phyloP scores from a whole-genome alignment of 2,888 invertebrate species.

The Eurytoma adleriae region DNA sequence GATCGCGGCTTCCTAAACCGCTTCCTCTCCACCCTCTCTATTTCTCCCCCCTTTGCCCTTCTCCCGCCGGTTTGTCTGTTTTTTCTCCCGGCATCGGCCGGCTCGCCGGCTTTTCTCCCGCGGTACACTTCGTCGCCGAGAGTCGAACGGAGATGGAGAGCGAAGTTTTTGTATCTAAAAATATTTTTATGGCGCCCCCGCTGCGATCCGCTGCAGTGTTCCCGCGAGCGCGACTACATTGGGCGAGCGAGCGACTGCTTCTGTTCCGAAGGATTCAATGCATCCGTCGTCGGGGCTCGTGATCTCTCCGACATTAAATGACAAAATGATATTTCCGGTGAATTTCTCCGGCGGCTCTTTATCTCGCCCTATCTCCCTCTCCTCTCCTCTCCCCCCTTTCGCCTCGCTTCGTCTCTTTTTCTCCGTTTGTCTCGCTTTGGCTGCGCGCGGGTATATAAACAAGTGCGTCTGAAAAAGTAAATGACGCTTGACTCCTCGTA shows the following conservation, averaged over 20 bases:
- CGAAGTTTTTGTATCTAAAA: constrained; percentile 71
- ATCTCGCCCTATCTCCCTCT: not conserved
- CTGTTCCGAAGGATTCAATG: constrained; percentile 70
- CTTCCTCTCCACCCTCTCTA: constrained; percentile 61
- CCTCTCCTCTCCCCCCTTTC: not conserved
- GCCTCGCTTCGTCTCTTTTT: constrained; percentile 5
- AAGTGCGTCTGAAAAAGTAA: constrained; percentile 51
- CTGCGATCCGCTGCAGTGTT: constrained; percentile 67
- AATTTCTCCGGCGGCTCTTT: constrained; percentile 12
- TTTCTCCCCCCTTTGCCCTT: constrained; percentile 58
- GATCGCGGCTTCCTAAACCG: constrained; percentile 67
- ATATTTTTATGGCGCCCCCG: constrained; percentile 76
- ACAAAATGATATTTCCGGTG: constrained; percentile 67
- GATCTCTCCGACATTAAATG: constrained; percentile 62
- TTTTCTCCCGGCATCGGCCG: constrained; percentile 45
- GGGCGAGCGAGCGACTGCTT: constrained; percentile 60
- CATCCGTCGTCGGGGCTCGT: constrained; percentile 60
- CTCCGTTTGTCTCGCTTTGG: not conserved
- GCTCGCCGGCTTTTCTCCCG: constrained; percentile 47
- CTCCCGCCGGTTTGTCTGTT: constrained; percentile 45
- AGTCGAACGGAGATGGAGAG: constrained; percentile 50
- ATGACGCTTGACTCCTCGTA: constrained; percentile 42
- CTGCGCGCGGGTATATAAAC: constrained; percentile 43
- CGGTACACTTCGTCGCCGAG: not conserved
- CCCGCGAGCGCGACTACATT: constrained; percentile 14